Base-by-base conservation (phyloP, 2,113 vertebrate genomes). In the Ophthalmolycus amberensis region DNA sequence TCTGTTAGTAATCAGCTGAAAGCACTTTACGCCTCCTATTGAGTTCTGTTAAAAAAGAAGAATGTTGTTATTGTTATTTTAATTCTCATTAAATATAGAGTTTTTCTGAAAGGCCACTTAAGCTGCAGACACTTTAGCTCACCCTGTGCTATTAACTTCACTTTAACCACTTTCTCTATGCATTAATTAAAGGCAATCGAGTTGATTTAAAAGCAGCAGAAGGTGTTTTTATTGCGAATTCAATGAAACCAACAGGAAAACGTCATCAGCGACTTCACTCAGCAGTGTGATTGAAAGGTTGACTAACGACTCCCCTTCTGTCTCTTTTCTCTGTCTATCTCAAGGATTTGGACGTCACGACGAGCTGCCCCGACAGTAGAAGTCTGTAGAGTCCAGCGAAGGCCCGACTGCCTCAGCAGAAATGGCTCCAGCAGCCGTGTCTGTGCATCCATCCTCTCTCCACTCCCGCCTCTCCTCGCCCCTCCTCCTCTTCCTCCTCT, bases 371-470 rank as follows among this genome's bases (percentile, higher is more conserved):
- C 11, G n/a, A 79, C 67, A 63, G 38, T n/a, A 81, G 64, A 83
- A 34, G 40, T 69, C 71, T 59, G 42, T 27, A 52, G 80, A 86
- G 63, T 71, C 64, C 75, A 80, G 73, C 54, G 22, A 77, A 84
- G 60, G 46, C 59, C 75, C 0, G 9, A 46, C 62, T 66, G 58
- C 65, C 25, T 79, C 71, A 25, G 62, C 50, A 71, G 80, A 87
- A 83, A 85, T 91, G 85, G 78, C 83, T 88, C 65, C 75, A 15
- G 69, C 84, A 60, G 87, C 91, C 83, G 89, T 88, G 71, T 62
- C 85, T 27, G 42, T 50, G 16, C 64, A 67, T 58, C 64, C 74
- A 0, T 48, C 84, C 54, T 64, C 72, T 42, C 77, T 73, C 66
- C 40, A 73, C 63, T 72, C 80, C 79, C n/a, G 42, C n/a, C 29